These are phyloP conservation scores for Poeciliopsis presidionis DNA, from an alignment of 2,797 vertebrate species.

Conservation along the genomic window DNA sequence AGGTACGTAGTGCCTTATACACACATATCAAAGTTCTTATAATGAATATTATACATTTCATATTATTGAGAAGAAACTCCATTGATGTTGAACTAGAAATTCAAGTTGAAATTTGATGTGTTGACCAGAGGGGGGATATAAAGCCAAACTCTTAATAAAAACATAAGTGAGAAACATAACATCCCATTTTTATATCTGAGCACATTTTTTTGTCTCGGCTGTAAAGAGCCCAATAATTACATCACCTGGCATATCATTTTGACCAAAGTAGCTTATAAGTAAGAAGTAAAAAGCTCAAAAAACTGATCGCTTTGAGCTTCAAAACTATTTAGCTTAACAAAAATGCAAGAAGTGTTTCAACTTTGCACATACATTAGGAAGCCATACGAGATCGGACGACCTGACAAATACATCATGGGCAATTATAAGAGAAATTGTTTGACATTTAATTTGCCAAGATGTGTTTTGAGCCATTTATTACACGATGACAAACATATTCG, in stretches of 20 bases:
- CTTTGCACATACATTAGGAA: background rate
- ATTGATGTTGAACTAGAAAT: background rate
- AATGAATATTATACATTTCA: background rate
- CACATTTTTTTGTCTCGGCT: background rate
- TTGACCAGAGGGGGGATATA: no score
- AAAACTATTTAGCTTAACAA: background rate
- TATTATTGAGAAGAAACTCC: background rate
- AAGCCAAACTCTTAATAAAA: no score
- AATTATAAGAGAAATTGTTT: background rate
- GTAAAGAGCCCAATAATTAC: background rate
- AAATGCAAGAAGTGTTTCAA: background rate
- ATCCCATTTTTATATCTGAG: background rate
- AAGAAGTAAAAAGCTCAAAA: background rate
- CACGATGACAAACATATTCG: background rate
- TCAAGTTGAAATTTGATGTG: no score
- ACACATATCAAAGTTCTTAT: no score
- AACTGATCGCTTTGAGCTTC: background rate
- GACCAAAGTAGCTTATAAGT: background rate
- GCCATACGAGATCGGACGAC: background rate
- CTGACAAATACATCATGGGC: background rate
- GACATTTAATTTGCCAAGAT: background rate
- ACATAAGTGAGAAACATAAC: no score
- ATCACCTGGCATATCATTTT: background rate
- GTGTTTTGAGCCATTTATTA: background rate
- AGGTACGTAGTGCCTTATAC: no score